Evolutionary conservation across 2,888 invertebrate genomes (phyloP).

Genomic region (Cancer borealis): DNA sequence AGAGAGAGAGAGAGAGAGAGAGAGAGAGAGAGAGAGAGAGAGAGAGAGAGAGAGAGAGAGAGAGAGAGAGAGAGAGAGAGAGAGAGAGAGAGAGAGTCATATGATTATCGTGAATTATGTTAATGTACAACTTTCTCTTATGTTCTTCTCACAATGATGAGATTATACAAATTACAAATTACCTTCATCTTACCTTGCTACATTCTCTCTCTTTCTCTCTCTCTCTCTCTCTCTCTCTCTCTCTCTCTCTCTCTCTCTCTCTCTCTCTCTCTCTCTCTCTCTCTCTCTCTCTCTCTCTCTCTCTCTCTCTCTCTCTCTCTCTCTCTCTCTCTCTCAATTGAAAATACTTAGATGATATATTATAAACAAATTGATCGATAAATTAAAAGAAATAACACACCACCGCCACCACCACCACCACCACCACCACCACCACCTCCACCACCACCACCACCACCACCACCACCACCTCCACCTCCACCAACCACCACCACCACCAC

Average conservation of each 20-base stretch:
- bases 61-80: slow-evolving; percentile 20
- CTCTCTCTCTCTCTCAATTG: slow-evolving; percentile 23
- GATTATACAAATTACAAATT: background rate
- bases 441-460: background rate
- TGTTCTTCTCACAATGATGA: background rate
- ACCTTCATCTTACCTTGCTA: background rate
- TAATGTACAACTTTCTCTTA: background rate
- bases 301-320: slow-evolving; percentile 28
- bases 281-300: slow-evolving; percentile 38
- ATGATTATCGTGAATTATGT: background rate
- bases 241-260: slow-evolving; percentile 31
- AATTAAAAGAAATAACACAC: background rate
- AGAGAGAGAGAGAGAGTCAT: background rate
- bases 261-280: slow-evolving; percentile 30
- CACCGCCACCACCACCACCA: background rate
- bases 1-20: background rate
- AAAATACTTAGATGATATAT: background rate
- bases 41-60: background rate
- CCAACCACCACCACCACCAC: background rate
- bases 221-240: slow-evolving; percentile 14
- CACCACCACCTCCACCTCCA: background rate
- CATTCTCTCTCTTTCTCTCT: background rate
- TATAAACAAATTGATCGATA: background rate
- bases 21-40: background rate
- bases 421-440: background rate